Evolutionary conservation across 2,888 invertebrate species (phyloP), one percentile per base, ranked within the genome.

Genomic region (Noctua janthe): DNA sequence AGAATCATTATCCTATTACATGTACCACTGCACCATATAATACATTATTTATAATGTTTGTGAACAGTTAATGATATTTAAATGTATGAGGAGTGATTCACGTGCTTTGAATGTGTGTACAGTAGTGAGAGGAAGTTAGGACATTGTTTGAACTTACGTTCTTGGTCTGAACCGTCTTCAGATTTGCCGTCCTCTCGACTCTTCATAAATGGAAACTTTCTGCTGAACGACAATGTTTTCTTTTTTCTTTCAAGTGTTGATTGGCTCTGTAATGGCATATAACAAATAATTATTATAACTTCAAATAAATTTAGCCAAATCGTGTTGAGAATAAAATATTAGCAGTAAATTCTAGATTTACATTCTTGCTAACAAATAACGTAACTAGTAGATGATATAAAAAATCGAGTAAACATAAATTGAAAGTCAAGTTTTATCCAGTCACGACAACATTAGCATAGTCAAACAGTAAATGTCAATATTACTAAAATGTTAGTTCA

Each of bases 191-290:
- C 99, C 95, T 99, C 99, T 97, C 99, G 99, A 97, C 99, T 99
- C 98, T 99, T 99, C 99, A 99, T 99, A 97, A 99, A 99, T 64
- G 99, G 99, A 97, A 99, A 99, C 96, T 99, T 99, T 95, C 99
- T 98, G 94, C 99, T 99, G 97, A 99, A 99, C 81, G 99, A 99
- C 93, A 99, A 98, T 94, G 99, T 99, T 97, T 99, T 99, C 98
- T 99, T 99, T 97, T 99, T 99, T 94, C 99, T 98, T 97, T 99
- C 99, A 94, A 99, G 97, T 67, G 99, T 99, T 89, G 99, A 99
- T 98, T 99, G 99, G 98, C 99, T 97, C 97, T 97, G 93, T 62
- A 92, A 92, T 13, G 0, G 11, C 8, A 73, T 54, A 23, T 54
- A 20, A 13, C 56, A 66, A 49, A 49, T 29, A 29, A n/a, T 35